Base-by-base conservation (phyloP, 2,113 vertebrate species). In the Semicossyphus pulcher region DNA sequence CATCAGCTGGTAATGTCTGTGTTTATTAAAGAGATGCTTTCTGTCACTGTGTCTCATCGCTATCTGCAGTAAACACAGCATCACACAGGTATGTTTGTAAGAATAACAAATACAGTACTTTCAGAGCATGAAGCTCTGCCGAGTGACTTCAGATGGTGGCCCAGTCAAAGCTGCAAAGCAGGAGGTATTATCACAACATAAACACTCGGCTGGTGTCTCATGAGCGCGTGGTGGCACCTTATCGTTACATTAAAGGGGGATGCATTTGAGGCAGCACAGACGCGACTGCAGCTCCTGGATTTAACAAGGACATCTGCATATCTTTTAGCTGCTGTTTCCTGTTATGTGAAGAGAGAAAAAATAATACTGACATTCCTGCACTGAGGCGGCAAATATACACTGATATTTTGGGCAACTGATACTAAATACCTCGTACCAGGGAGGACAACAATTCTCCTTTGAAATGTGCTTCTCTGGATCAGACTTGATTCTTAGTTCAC, bases 11-110 rank as follows among this genome's bases (percentile, higher is more conserved):
- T 79, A 80, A 91, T 84, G 62, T 73, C 10, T 0, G 28, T 23
- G 63, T 71, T 87, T 85, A 74, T 78, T 71, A 74, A 77, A 76
- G 72, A 76, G 64, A 73, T 31, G 63, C 78, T 62, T 81, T 70
- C 37, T 57, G 47, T 66, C 48, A 4, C 34, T 11, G 41, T 4
- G 25, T 42, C 21, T 26, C 51, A 65, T 51, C 32, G 76, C 31
- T 65, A 42, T 76, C 60, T 51, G 36, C 49, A 56, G 73, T 11
- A 44, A 72, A 37, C n/a, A 8, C 7, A 10, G 53, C 52, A 23
- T 53, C 60, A 67, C 47, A 45, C 1, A 5, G 45, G 31, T 42
- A 23, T 73, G n/a, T 56, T 60, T 20, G 36, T n/a, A 18, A 37
- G 28, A 32, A 20, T 32, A 59, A 42, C 18, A 31, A 15, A 31